Base-by-base conservation (phyloP, 1,140 invertebrate species). In the Eumaeus atala region DNA sequence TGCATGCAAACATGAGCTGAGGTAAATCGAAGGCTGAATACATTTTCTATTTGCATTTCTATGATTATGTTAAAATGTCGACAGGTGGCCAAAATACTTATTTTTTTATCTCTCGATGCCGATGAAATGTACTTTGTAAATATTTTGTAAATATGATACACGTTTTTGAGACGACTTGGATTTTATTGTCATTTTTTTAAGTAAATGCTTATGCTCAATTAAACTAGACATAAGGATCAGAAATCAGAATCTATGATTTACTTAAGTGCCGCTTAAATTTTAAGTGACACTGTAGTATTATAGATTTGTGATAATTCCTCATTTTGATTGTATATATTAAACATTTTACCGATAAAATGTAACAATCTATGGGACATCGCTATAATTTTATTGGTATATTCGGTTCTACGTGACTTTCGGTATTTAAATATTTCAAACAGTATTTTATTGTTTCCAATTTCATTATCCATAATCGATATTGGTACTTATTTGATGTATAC, bases 121-220 rank as follows among this genome's bases (percentile, higher is more conserved):
- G 57, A 68, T 64, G 21, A 28, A 28, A 28, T 28, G 54, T 61
- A 66, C 71, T 73, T 72, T 87, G 84, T 87, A 87, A 67, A 87
- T 87, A 87, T 75, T 82, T 76, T 87, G 84, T 87, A 87, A 79
- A 87, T 87, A 84, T 51, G 65, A 72, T 48, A 71, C 63, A 75
- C 44, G 59, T 66, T 73, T 82, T 84, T 75, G 70, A 72, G 62
- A 71, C 70, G 64, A 70, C 69, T 74, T 75, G 62, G 65, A 75
- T 74, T 69, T 78, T 73, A 76, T 78, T 71, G 61, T 66, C 64
- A 70, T 74, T 71, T 68, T 70, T 67, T 79, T 80, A 74, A 78
- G 69, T 83, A 76, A 77, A 74, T 82, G 82, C 82, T 83, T 85
- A 75, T 85, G 84, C 84, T 87, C 84, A 87, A 87, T 77, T 83